Evolutionary conservation across 2,113 vertebrate genomes (phyloP).

Genomic region (Puma concolor): DNA sequence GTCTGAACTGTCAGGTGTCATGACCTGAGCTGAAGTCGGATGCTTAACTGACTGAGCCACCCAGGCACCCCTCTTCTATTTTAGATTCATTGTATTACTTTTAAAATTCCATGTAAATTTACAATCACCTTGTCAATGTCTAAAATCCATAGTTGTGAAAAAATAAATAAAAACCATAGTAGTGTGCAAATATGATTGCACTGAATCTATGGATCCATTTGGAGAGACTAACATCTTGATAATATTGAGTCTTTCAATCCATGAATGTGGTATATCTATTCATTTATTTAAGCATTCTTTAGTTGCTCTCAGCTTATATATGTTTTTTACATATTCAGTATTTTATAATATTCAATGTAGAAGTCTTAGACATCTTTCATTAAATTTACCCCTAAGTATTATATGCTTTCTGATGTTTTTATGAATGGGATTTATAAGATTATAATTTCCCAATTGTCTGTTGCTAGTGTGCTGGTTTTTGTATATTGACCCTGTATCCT

Average conservation of each 20-base stretch:
- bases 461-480: background rate
- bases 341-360: background rate
- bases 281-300: slow-evolving; percentile 25
- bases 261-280: background rate
- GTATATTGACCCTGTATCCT: background rate
- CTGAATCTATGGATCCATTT: background rate
- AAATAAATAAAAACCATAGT: background rate
- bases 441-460: background rate
- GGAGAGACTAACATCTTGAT: background rate
- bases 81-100: background rate
- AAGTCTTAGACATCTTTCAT: background rate
- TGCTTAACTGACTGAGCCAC: too few species aligned
- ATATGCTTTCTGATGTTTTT: background rate
- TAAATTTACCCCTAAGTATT: background rate
- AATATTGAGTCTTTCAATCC: background rate
- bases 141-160: background rate
- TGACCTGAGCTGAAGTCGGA: too few species aligned
- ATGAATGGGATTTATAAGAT: background rate
- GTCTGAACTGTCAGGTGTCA: too few species aligned
- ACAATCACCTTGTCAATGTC: background rate
- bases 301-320: background rate
- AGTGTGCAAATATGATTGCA: background rate
- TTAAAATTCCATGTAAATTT: background rate
- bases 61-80: background rate
- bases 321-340: background rate